Conservation (phyloP, 2,113 vertebrate species). For the Leiothrix lutea region DNA sequence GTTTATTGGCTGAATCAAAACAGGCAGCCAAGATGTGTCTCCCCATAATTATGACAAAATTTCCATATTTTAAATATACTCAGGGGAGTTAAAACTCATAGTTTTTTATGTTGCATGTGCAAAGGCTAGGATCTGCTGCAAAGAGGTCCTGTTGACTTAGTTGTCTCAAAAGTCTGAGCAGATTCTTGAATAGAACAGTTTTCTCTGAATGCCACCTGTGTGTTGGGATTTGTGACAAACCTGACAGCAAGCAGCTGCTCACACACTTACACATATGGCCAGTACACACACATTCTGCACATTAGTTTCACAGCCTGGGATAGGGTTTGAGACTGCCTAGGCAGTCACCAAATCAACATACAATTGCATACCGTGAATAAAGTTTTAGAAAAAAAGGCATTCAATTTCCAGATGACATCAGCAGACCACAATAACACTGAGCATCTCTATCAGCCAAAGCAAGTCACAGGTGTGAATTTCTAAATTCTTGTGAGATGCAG, state of each 20-base stretch:
- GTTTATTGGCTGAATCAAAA: background rate
- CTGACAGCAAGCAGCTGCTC: background rate
- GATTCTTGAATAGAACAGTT: background rate
- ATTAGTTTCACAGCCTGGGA: background rate
- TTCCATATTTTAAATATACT: background rate
- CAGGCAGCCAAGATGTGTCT: background rate
- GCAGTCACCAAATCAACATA: background rate
- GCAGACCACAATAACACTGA: background rate
- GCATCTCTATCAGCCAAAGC: background rate
- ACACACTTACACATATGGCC: background rate
- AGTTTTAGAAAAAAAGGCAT: background rate
- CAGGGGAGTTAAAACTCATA: background rate
- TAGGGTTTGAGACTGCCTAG: background rate
- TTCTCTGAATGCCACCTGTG: background rate
- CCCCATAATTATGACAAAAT: background rate
- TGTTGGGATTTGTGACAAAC: background rate
- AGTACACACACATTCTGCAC: background rate
- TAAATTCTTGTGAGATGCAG: background rate
- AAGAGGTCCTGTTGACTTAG: background rate
- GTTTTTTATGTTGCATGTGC: background rate
- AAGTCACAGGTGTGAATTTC: background rate
- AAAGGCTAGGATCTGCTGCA: background rate
- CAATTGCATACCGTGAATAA: background rate
- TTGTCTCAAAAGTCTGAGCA: background rate
- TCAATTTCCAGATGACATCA: background rate